A percentile compares a stretch with the other conserved stretches of the same genome.
phyloP scores from a whole-genome alignment of 2,888 invertebrate genomes.

The Pachydiplax longipennis region DNA sequence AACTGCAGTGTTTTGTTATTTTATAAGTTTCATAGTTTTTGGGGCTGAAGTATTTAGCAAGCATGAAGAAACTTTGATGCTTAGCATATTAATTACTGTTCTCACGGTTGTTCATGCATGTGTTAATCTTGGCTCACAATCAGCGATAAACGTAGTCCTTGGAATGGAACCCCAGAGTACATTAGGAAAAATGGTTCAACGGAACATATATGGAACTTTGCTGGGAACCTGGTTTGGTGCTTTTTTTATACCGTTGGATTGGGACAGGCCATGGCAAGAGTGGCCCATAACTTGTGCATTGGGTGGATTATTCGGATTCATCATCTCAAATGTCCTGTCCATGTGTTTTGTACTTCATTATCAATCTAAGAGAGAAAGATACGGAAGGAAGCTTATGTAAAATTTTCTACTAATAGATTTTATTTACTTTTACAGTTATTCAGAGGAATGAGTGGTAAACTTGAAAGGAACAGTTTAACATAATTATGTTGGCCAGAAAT shows the following conservation, averaged over 20 bases:
- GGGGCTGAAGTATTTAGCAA: constrained; percentile 72
- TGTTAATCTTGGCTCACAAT: constrained; percentile 66
- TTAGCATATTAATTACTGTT: constrained; percentile 68
- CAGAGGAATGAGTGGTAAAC: too few relatives aligned
- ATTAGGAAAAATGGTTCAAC: constrained; percentile 51
- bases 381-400: background rate
- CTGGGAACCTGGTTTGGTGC: constrained; percentile 87
- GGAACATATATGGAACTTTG: constrained; percentile 66
- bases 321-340: constrained; percentile 64
- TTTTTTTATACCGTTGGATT: constrained; percentile 85
- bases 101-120: constrained; percentile 71
- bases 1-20: constrained; percentile 64
- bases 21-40: constrained; percentile 69
- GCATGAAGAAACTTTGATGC: constrained; percentile 73
- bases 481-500: too few relatives aligned
- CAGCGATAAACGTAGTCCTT: constrained; percentile 51
- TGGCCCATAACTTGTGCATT: constrained; percentile 78
- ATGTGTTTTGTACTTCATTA: background rate
- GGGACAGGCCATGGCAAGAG: constrained; percentile 89
- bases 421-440: background rate
- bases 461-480: too few relatives aligned
- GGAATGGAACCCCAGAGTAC: constrained; percentile 59
- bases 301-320: constrained; percentile 72
- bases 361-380: background rate
- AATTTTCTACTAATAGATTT: background rate